Evolutionary conservation across 2,888 invertebrate species (phyloP).

Genomic region (Hecatera dysodea): DNA sequence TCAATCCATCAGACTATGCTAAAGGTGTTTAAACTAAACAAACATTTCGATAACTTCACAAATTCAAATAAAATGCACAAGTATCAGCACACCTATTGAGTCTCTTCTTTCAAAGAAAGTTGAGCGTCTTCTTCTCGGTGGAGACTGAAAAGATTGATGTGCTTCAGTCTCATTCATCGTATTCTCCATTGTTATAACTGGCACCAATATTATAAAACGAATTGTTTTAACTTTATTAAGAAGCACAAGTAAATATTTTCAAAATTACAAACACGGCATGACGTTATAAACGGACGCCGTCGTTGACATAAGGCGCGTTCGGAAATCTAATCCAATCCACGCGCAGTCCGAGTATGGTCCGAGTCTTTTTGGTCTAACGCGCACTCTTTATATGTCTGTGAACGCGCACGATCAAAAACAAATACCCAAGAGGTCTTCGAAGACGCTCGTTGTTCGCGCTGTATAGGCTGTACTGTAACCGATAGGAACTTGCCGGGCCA

Average conservation of each 20-base stretch:
- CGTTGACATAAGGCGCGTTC: constrained; percentile 42
- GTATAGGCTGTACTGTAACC: too few relatives aligned
- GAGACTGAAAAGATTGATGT: constrained; percentile 80
- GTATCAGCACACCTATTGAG: constrained; percentile 77
- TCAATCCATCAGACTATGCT: neutral
- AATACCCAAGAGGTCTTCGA: too few relatives aligned
- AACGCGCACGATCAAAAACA: too few relatives aligned
- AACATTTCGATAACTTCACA: neutral
- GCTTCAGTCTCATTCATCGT: constrained; percentile 76
- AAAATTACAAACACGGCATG: constrained; percentile 68
- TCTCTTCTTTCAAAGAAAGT: constrained; percentile 87
- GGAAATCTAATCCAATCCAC: constrained; percentile 11
- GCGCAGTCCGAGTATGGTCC: too few relatives aligned
- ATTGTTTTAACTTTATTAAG: constrained; percentile 10
- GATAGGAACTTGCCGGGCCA: too few relatives aligned
- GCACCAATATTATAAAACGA: constrained; percentile 21
- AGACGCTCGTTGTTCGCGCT: too few relatives aligned
- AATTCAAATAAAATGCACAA: constrained; percentile 45
- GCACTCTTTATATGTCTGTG: too few relatives aligned
- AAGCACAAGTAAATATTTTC: constrained; percentile 66
- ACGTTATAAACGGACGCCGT: constrained; percentile 74
- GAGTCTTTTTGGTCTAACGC: too few relatives aligned
- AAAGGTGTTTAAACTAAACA: neutral
- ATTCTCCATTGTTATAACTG: constrained; percentile 77
- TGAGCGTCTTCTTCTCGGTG: constrained; percentile 84